A percentile compares a stretch with the other conserved stretches of the same genome.
Conservation (phyloP, 2,797 vertebrate species). For the Myripristis murdjan region DNA sequence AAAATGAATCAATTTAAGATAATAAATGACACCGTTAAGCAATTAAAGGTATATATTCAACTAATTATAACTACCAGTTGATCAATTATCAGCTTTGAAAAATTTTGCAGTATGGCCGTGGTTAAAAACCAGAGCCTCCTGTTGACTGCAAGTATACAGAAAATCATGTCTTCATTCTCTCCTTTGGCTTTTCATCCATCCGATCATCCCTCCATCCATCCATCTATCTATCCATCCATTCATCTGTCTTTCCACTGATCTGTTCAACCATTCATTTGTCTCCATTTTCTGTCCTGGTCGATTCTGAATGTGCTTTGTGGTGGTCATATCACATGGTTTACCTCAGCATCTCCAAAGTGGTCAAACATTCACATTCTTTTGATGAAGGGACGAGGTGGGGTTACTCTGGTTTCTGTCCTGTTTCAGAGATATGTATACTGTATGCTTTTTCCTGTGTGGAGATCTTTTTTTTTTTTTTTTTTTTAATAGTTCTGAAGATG, state of each 20-base stretch:
- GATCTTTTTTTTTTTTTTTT: no score
- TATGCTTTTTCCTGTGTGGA: neutral
- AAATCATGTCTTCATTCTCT: conserved; percentile 65
- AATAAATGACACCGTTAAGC: conserved; percentile 2
- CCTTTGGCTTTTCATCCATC: conserved; percentile 64
- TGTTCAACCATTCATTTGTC: conserved; percentile 42
- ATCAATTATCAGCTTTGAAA: conserved; percentile 14
- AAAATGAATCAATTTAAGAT: neutral
- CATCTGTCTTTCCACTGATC: conserved; percentile 50
- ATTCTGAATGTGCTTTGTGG: conserved; percentile 52
- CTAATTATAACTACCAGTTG: neutral
- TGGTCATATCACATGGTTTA: conserved; percentile 41
- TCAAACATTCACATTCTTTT: neutral
- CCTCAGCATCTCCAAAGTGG: conserved; percentile 1
- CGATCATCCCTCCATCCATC: neutral
- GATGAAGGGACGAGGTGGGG: neutral
- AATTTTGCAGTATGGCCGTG: conserved; percentile 8
- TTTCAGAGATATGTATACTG: neutral
- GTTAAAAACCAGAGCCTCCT: conserved; percentile 9
- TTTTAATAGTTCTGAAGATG: no score
- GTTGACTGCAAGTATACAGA: conserved; percentile 25
- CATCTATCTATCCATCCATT: conserved; percentile 20
- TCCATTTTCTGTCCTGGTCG: conserved; percentile 56
- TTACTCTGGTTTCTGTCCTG: neutral
- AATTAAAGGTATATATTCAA: neutral